A percentile compares a stretch with the other conserved stretches of the same genome.
These are phyloP conservation scores for Sepiola atlantica DNA, from an alignment of 2,888 invertebrate species.

Conservation along the genomic window DNA sequence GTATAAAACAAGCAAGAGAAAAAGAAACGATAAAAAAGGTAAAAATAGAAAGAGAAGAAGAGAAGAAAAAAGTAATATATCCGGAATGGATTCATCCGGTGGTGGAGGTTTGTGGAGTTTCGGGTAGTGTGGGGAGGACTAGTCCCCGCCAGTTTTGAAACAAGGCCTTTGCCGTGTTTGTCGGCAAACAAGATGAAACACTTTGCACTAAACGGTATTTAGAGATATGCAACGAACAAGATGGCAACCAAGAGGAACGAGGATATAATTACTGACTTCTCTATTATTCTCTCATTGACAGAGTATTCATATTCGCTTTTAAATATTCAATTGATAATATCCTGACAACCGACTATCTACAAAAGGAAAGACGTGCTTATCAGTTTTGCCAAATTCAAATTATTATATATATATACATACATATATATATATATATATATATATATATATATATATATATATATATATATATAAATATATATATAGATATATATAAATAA, in stretches of 20 bases:
- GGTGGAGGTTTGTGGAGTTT: background rate
- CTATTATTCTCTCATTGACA: slow-evolving; percentile 32
- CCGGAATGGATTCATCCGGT: no score
- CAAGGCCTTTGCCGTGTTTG: background rate
- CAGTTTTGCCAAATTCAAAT: background rate
- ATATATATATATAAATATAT: background rate
- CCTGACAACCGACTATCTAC: background rate
- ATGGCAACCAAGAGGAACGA: background rate
- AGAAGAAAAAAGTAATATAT: background rate
- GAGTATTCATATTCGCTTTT: background rate
- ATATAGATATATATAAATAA: background rate
- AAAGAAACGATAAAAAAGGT: background rate
- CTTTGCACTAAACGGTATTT: background rate
- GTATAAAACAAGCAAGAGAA: background rate
- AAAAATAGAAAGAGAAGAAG: background rate
- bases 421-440: slow-evolving; percentile 32
- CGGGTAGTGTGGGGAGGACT: background rate
- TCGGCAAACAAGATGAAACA: background rate
- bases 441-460: background rate
- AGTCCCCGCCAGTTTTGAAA: background rate
- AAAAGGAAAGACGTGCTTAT: background rate
- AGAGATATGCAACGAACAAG: background rate
- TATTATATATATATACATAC: background rate
- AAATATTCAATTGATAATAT: background rate
- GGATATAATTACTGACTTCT: background rate